Base-by-base conservation (phyloP, 2,113 vertebrate genomes). In the Choloepus hoffmanni region DNA sequence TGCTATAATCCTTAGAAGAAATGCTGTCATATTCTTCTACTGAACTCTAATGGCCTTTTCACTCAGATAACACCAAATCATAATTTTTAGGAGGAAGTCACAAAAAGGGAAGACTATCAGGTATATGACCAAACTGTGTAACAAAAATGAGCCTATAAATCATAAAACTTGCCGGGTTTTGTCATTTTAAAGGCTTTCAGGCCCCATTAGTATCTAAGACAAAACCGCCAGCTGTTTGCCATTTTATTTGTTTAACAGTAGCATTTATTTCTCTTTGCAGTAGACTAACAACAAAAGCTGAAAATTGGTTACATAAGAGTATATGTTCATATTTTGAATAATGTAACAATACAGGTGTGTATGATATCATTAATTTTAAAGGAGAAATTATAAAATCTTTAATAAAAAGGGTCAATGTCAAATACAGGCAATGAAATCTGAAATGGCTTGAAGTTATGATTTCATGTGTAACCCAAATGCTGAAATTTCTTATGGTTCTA, bases 181-280 rank as follows among this genome's bases (percentile, higher is more conserved):
- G 95, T 96, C 62, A 95, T 94, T 98, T 98, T 96, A 98, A 98
- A 97, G 97, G 95, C 89, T 98, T 98, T 98, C 92, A 97, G 92
- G 33, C 48, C 98, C 94, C 95, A 98, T 98, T 97, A 98, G 55
- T 87, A 50, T 97, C 97, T 96, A 87, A 96, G 55, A 97, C 53
- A 92, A 87, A 98, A 97, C 88, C 96, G 85, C 60, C 40, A 97
- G 93, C 87, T 97, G 96, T 97, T 98, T 97, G 96, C 90, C 55
- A 96, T 97, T 97, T 98, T 68, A 96, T 60, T 89, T 96, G 88
- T 94, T 97, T 98, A 98, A 95, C 58, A 92, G 40, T 67, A 97
- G 67, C 36, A 97, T 90, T 88, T 93, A 92, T 33, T 96, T 43
- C 7, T 93, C 73, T 98, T 97, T 87, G 40, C 36, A 86, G 0